A percentile compares a stretch with the other conserved stretches of the same genome.
Conservation (phyloP, 2,113 vertebrate genomes). For the Amphiprion ocellaris region DNA sequence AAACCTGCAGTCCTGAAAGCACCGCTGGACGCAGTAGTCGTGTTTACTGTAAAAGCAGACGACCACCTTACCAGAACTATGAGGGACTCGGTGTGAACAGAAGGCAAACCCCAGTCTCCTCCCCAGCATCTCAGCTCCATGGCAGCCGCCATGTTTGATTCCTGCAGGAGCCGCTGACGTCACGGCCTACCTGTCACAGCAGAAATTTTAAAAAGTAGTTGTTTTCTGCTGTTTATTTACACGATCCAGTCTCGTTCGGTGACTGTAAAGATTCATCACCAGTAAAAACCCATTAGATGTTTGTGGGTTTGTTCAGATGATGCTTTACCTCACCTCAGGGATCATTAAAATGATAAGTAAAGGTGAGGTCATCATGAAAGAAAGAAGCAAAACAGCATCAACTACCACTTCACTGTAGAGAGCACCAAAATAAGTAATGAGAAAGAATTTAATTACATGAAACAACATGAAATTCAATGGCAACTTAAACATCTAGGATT, state of each 20-base stretch:
- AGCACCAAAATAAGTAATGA: too few species aligned
- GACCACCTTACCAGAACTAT: conserved; percentile 90
- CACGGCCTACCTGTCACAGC: conserved; percentile 22
- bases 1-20: neutral
- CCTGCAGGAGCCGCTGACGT: conserved; percentile 62
- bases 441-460: too few species aligned
- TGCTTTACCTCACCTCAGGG: neutral
- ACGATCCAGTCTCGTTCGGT: too few species aligned
- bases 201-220: neutral
- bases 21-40: neutral
- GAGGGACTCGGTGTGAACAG: conserved; percentile 92
- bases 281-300: too few species aligned
- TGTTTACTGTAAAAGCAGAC: neutral
- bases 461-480: too few species aligned
- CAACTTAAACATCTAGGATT: too few species aligned
- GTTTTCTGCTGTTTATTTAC: too few species aligned
- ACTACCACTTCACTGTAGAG: too few species aligned
- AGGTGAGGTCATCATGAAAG: neutral
- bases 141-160: conserved; percentile 91
- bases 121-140: conserved; percentile 96
- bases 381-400: neutral
- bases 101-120: conserved; percentile 94
- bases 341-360: neutral
- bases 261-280: too few species aligned
- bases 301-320: too few species aligned